Conservation (phyloP, 30 jellyfish, hydroid and myxozoan genomes). For the Pelagia noctiluca region DNA sequence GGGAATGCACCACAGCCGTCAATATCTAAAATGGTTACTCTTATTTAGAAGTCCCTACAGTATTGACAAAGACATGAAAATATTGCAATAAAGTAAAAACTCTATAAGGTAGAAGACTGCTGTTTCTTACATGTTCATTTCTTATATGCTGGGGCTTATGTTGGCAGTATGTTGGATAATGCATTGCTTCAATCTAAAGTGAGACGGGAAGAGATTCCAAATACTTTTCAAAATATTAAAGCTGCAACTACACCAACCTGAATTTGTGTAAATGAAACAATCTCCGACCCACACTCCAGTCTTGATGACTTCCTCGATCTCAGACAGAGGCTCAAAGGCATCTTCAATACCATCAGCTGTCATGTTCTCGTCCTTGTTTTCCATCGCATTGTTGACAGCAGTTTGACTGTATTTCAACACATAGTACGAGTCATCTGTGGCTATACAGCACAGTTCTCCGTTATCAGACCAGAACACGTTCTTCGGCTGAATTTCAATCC, state of each 20-base stretch:
- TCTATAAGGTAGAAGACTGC: too few relatives aligned
- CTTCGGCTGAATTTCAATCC: slow-evolving; percentile 95
- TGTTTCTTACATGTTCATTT: too few relatives aligned
- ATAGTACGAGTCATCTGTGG: slow-evolving; percentile 94
- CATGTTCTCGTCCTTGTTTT: slow-evolving; percentile 84
- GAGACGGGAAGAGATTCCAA: too few relatives aligned
- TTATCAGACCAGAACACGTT: slow-evolving; percentile 98
- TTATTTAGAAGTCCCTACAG: too few relatives aligned
- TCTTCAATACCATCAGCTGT: slow-evolving; percentile 99
- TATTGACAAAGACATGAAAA: too few relatives aligned
- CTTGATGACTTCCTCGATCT: slow-evolving; percentile 94
- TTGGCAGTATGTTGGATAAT: too few relatives aligned
- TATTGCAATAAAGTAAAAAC: too few relatives aligned
- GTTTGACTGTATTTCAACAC: slow-evolving; percentile 83
- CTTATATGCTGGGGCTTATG: too few relatives aligned
- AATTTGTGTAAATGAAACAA: slow-evolving; percentile 95
- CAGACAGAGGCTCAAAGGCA: slow-evolving; percentile 98
- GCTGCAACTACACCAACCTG: slow-evolving; percentile 55
- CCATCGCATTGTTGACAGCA: slow-evolving; percentile 88
- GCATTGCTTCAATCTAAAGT: too few relatives aligned
- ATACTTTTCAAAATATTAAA: too few relatives aligned
- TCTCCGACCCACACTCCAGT: slow-evolving; percentile 99
- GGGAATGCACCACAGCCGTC: too few relatives aligned
- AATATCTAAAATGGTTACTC: too few relatives aligned
- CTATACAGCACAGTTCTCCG: slow-evolving; percentile 97